Percentiles rank a stretch among this genome's conserved stretches.
These are phyloP conservation scores for Emydura subglobosa DNA, from an alignment of 2,113 vertebrate genomes.

Conservation along the genomic window DNA sequence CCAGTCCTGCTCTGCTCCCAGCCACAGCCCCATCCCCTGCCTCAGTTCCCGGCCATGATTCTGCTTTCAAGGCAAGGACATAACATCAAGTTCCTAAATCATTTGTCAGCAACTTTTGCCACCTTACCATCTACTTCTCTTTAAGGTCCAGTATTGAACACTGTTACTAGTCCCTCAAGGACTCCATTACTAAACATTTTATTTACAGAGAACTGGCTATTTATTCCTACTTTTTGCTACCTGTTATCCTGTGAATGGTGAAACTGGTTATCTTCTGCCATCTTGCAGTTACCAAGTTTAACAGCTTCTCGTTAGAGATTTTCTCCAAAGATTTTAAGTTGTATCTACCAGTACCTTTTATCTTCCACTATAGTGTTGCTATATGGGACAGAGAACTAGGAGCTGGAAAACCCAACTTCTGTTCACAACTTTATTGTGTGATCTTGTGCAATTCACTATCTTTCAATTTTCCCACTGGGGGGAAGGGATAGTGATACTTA, in stretches of 20 bases:
- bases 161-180: neutral
- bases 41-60: too few relatives aligned
- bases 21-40: too few relatives aligned
- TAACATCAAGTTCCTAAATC: neutral
- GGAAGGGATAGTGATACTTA: neutral
- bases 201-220: too few relatives aligned
- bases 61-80: neutral
- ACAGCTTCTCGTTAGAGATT: too few relatives aligned
- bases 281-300: too few relatives aligned
- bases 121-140: neutral
- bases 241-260: neutral
- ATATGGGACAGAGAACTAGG: neutral
- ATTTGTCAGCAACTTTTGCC: neutral
- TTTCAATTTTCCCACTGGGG: neutral
- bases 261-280: too few relatives aligned
- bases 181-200: too few relatives aligned
- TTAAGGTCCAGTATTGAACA: neutral
- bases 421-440: neutral
- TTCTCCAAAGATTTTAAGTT: too few relatives aligned
- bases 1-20: too few relatives aligned
- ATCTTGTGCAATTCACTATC: neutral
- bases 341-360: neutral
- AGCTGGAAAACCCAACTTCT: neutral
- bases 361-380: neutral
- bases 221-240: neutral